These are phyloP conservation scores for Antrozous pallidus DNA, from an alignment of 2,797 vertebrate genomes.

Conservation along the genomic window DNA sequence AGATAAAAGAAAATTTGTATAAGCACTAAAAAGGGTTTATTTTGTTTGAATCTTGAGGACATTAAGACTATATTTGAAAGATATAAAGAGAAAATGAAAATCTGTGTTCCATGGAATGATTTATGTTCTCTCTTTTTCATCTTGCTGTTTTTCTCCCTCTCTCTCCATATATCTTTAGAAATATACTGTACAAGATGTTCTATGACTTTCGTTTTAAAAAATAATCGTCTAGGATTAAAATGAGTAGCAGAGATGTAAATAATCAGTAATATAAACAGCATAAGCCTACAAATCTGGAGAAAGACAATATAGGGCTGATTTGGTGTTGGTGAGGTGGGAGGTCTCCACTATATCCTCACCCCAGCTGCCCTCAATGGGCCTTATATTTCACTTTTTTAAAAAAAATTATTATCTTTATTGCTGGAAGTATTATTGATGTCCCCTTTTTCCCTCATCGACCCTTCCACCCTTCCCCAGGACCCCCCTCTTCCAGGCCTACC, in stretches of 20 bases:
- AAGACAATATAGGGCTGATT: background rate
- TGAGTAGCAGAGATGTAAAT: background rate
- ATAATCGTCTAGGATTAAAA: background rate
- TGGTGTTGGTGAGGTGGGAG: background rate
- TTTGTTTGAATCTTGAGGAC: background rate
- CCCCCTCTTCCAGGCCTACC: no score
- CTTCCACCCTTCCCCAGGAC: no score
- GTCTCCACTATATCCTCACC: fast-evolving
- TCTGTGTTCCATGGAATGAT: background rate
- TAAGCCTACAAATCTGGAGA: background rate
- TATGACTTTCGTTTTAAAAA: background rate
- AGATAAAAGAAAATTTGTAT: background rate
- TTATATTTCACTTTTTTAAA: background rate
- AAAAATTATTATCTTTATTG: no score
- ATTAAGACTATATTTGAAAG: background rate
- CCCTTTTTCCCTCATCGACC: no score
- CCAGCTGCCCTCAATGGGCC: background rate
- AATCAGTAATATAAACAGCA: background rate
- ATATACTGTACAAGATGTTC: background rate
- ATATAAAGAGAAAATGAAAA: background rate
- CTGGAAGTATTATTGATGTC: no score
- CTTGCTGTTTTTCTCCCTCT: background rate
- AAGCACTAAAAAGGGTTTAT: background rate
- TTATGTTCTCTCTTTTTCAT: background rate
- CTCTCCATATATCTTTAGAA: background rate